Evolutionary conservation across 1,140 invertebrate genomes (phyloP).

Genomic region (Mizuhopecten yessoensis): DNA sequence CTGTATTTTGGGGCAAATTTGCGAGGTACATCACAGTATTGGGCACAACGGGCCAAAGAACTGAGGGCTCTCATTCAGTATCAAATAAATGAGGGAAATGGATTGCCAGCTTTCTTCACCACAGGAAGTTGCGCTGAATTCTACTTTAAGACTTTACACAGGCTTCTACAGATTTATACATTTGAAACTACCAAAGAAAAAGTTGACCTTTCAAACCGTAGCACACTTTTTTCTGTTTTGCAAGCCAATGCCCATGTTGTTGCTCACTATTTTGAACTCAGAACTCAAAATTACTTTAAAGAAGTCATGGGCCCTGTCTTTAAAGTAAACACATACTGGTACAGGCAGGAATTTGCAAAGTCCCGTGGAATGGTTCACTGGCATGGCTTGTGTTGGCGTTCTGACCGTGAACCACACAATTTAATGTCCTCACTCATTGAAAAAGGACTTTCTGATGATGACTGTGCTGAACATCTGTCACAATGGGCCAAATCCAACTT

Average conservation of each 20-base stretch:
- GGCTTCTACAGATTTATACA: constrained; percentile 44
- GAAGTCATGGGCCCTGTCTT: neutral
- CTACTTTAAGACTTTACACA: constrained; percentile 54
- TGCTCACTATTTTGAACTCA: constrained; percentile 53
- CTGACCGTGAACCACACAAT: too few species aligned
- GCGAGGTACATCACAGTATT: constrained; percentile 54
- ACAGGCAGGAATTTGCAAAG: constrained; percentile 57
- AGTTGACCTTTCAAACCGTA: neutral
- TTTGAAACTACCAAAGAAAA: neutral
- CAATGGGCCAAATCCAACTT: too few species aligned
- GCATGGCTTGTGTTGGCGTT: too few species aligned
- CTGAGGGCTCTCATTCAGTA: constrained; percentile 59
- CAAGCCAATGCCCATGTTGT: constrained; percentile 45
- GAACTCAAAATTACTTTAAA: constrained; percentile 40
- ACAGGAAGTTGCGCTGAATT: constrained; percentile 63
- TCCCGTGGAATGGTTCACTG: constrained; percentile 55
- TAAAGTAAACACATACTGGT: constrained; percentile 30
- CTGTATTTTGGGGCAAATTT: constrained; percentile 57
- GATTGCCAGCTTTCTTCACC: constrained; percentile 58
- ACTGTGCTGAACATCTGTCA: too few species aligned
- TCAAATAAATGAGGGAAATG: constrained; percentile 60
- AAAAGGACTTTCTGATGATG: too few species aligned
- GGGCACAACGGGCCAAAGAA: constrained; percentile 61
- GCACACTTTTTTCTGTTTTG: neutral
- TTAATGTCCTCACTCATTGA: too few species aligned